Base-by-base conservation (phyloP, 2,797 vertebrate species). In the Darevskia nairensis region DNA sequence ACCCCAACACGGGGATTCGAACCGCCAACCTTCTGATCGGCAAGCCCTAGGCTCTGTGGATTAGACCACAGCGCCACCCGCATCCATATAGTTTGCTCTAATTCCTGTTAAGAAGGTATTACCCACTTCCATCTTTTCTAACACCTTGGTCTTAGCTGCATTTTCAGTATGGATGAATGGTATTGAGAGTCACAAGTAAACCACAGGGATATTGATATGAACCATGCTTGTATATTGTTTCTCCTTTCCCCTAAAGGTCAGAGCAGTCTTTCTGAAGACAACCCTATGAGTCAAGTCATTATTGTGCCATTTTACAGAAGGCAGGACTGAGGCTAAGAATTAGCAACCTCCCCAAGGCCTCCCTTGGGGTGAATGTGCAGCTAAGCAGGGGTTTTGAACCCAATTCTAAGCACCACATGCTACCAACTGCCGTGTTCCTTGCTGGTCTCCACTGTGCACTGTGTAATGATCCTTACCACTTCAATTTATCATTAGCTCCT, bases 401-500 rank as follows among this genome's bases (percentile, higher is more conserved):
- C 11, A 23, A 11, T 3, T 84, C 41, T 21, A 55, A 59, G 78
- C 29, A 61, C 25, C 39, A 83, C 11, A 2, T 9, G 13, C 21
- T 64, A 41, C 17, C 41, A 82, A 83, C 41, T 27, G 50, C 15
- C 8, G 3, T 35, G 10, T 21, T 19, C 64, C n/a, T 35, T 74
- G 39, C n/a, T 55, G 44, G n/a, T 80, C 10, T 17, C 55, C n/a
- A 46, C 0, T 19, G 25, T 1, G 29, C 19, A 71, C 17, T 59
- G 9, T 46, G 5, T 29, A 19, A 6, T 72, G 41, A 75, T 66
- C 68, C 69, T 82, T 93, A 98, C 99, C 99, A 99, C 97, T 99
- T 99, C 88, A 99, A 97, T 94, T 99, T 99, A 96, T 99, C 99
- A 91, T 99, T 99, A 96, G 99, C 98, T 96, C 99, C 98, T 4